These are phyloP conservation scores for Mythimna albipuncta DNA, from an alignment of 2,888 invertebrate genomes.

Conservation along the genomic window DNA sequence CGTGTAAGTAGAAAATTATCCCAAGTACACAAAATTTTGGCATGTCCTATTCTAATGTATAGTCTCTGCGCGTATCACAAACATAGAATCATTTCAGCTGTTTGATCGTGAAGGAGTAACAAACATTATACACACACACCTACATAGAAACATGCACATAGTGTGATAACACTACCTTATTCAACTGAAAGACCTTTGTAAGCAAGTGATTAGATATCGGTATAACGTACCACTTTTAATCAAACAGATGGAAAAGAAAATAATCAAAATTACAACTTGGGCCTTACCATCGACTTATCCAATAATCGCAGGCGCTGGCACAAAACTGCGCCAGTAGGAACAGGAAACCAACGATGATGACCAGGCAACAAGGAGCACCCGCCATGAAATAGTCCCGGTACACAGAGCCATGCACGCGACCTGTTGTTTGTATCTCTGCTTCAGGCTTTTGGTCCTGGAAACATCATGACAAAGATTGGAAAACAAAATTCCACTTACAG, in stretches of 20 bases:
- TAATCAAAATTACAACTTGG: background rate
- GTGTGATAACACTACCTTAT: background rate
- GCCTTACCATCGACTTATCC: slow-evolving; percentile 84
- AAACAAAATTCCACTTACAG: no score
- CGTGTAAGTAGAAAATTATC: no score
- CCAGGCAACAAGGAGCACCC: slow-evolving; percentile 76
- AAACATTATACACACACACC: no score
- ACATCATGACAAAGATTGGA: background rate
- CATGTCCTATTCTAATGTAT: no score
- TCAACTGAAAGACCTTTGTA: background rate
- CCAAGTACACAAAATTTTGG: no score
- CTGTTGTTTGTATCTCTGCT: slow-evolving; percentile 80
- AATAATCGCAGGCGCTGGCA: slow-evolving; percentile 86
- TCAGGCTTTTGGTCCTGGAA: slow-evolving; percentile 84
- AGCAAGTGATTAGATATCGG: background rate
- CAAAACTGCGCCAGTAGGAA: slow-evolving; percentile 91
- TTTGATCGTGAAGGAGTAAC: no score
- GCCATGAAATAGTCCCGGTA: slow-evolving; percentile 85
- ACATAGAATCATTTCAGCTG: no score
- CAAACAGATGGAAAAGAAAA: background rate
- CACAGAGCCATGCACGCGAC: slow-evolving; percentile 81
- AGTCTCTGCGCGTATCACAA: no score
- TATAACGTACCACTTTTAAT: background rate
- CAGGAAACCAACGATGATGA: slow-evolving; percentile 75
- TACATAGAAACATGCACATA: no score